Percentiles rank a stretch among this genome's conserved stretches.
phyloP scores from a whole-genome alignment of 1,140 invertebrate species.

The Drosophila pseudoananassae region DNA sequence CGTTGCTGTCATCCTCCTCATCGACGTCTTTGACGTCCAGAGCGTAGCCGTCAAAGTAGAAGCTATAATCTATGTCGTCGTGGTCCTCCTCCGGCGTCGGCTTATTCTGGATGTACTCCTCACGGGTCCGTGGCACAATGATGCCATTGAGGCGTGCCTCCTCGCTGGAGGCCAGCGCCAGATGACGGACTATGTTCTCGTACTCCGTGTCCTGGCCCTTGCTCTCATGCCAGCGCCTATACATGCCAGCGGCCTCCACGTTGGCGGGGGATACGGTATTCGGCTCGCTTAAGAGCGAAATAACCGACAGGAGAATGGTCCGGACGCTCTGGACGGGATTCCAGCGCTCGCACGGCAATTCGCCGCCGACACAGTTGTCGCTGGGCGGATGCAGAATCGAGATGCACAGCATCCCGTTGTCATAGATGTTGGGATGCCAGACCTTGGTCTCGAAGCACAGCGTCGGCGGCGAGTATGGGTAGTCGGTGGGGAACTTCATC shows the following conservation, averaged over 20 bases:
- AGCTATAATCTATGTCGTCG: not conserved
- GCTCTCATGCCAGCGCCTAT: conserved; percentile 98
- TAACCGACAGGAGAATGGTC: conserved; percentile 98
- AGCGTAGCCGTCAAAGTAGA: not conserved
- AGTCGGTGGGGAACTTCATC: conserved; percentile 98
- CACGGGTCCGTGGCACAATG: not conserved
- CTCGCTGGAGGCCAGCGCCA: not conserved
- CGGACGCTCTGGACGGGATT: conserved; percentile 99
- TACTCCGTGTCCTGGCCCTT: not conserved
- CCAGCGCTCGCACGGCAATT: conserved; percentile 99
- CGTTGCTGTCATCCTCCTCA: not conserved
- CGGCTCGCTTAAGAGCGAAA: conserved; percentile 99
- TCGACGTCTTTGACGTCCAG: not conserved
- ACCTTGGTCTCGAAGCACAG: conserved; percentile 99
- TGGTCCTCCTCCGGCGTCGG: not conserved
- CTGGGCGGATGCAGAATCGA: conserved; percentile 99
- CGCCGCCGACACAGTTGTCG: conserved; percentile 98
- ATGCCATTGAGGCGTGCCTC: not conserved
- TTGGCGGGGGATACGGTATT: conserved; percentile 99
- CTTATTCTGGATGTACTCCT: not conserved
- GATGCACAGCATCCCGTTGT: conserved; percentile 99
- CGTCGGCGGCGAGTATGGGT: conserved; percentile 98
- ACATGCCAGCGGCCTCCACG: conserved; percentile 99
- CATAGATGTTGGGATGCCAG: conserved; percentile 99
- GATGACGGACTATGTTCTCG: not conserved